phyloP scores from a whole-genome alignment of 2,113 vertebrate genomes.

The Oxyruncus cristatus region DNA sequence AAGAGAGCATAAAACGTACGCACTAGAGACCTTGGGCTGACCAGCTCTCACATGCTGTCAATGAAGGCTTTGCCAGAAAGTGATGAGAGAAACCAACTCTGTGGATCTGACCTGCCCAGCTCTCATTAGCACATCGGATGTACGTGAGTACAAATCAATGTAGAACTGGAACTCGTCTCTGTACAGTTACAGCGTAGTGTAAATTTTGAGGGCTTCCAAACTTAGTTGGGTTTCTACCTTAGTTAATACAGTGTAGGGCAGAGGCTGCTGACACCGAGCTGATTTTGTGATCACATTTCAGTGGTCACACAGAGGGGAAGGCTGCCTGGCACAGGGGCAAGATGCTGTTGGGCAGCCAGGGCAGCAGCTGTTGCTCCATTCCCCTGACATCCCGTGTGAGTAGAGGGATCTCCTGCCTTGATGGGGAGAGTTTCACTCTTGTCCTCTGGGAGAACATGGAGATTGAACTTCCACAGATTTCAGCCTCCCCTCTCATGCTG shows the following conservation, averaged over 20 bases:
- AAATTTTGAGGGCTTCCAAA: not conserved
- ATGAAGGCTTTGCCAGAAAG: not conserved
- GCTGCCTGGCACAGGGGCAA: not conserved
- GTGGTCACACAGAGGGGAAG: not conserved
- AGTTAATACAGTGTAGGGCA: accelerated
- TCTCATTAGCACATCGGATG: accelerated
- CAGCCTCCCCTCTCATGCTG: not conserved
- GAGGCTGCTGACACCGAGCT: not conserved
- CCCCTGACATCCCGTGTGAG: accelerated
- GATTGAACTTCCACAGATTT: not conserved
- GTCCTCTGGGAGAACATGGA: not conserved
- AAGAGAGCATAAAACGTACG: not conserved
- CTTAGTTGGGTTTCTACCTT: not conserved
- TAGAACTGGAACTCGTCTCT: not conserved
- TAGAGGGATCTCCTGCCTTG: not conserved
- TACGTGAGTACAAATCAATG: not conserved
- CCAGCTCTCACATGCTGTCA: accelerated
- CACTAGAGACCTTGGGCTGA: not conserved
- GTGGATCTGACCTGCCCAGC: not conserved
- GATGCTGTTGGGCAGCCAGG: not conserved
- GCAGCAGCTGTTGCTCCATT: not conserved
- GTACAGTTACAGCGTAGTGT: not conserved
- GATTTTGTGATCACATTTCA: not conserved
- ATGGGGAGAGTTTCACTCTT: not conserved
- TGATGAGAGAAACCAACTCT: not conserved